These are phyloP conservation scores for Dione vanillae DNA, from an alignment of 2,888 invertebrate species.

Conservation along the genomic window DNA sequence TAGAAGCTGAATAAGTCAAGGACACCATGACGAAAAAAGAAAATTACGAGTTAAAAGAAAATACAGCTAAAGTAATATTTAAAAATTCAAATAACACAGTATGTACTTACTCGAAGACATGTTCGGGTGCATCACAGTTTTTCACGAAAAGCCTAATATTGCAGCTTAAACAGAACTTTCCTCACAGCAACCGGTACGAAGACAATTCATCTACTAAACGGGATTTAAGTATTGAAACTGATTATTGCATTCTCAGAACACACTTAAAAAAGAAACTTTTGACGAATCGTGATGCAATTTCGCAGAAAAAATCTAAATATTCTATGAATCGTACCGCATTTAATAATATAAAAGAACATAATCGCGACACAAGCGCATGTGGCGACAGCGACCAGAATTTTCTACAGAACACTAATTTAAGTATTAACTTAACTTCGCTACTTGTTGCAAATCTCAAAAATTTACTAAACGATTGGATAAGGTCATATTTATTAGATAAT, in stretches of 20 bases:
- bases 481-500: slow-evolving; percentile 60
- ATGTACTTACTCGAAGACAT: slow-evolving; percentile 60
- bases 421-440: slow-evolving; percentile 58
- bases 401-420: slow-evolving; percentile 42
- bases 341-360: slow-evolving; percentile 55
- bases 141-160: slow-evolving; percentile 55
- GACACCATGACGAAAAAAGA: slow-evolving; percentile 60
- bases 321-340: slow-evolving; percentile 57
- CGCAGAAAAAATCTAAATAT: slow-evolving; percentile 55
- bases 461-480: slow-evolving; percentile 64
- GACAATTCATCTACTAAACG: slow-evolving; percentile 60
- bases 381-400: slow-evolving; percentile 58
- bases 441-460: slow-evolving; percentile 67
- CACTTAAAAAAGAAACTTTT: slow-evolving; percentile 60
- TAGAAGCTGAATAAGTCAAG: slow-evolving; percentile 40
- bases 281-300: slow-evolving; percentile 52
- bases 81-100: slow-evolving; percentile 64
- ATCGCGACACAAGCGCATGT: slow-evolving; percentile 58
- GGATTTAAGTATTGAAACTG: slow-evolving; percentile 73
- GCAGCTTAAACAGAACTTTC: slow-evolving; percentile 57
- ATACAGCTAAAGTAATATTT: slow-evolving; percentile 58
- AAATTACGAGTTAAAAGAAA: slow-evolving; percentile 49
- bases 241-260: slow-evolving; percentile 66
- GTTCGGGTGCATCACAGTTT: slow-evolving; percentile 58
- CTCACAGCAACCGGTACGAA: slow-evolving; percentile 53